Evolutionary conservation across 2,888 invertebrate species (phyloP).

Genomic region (Troides aeacus): DNA sequence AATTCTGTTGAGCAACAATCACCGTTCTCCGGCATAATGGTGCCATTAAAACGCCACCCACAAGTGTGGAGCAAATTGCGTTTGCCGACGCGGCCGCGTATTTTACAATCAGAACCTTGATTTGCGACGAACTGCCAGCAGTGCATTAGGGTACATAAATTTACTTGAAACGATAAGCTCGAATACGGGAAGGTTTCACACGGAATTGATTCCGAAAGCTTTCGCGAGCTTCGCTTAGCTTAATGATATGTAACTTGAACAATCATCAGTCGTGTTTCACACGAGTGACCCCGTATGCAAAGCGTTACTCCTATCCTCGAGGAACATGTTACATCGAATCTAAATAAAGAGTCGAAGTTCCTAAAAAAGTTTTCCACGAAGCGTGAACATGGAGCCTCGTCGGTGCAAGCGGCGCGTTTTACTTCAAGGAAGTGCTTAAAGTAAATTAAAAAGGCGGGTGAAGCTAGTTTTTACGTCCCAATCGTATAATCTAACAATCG

Average conservation of each 20-base stretch:
- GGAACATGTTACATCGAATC: conserved; percentile 35
- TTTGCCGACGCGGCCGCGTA: conserved; percentile 69
- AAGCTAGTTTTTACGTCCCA: conserved; percentile 51
- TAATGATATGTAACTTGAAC: background rate
- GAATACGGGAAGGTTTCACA: conserved; percentile 57
- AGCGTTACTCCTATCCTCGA: no score
- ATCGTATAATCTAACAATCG: conserved; percentile 56
- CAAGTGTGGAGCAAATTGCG: conserved; percentile 74
- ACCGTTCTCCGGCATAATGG: conserved; percentile 66
- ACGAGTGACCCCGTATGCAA: background rate
- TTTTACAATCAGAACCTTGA: conserved; percentile 77
- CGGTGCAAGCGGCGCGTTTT: conserved; percentile 47
- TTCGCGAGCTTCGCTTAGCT: conserved; percentile 25
- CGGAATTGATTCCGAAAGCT: conserved; percentile 59
- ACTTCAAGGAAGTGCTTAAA: conserved; percentile 66
- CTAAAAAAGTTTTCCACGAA: conserved; percentile 47
- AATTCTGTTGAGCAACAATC: conserved; percentile 71
- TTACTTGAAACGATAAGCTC: conserved; percentile 67
- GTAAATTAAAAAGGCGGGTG: conserved; percentile 53
- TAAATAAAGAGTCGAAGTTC: conserved; percentile 56
- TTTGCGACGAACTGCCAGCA: conserved; percentile 68
- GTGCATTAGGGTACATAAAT: conserved; percentile 72
- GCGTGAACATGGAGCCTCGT: conserved; percentile 59
- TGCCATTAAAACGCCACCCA: conserved; percentile 76
- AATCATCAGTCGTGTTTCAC: background rate